Conservation (phyloP, 2,113 vertebrate species). For the Electrona antarctica region DNA sequence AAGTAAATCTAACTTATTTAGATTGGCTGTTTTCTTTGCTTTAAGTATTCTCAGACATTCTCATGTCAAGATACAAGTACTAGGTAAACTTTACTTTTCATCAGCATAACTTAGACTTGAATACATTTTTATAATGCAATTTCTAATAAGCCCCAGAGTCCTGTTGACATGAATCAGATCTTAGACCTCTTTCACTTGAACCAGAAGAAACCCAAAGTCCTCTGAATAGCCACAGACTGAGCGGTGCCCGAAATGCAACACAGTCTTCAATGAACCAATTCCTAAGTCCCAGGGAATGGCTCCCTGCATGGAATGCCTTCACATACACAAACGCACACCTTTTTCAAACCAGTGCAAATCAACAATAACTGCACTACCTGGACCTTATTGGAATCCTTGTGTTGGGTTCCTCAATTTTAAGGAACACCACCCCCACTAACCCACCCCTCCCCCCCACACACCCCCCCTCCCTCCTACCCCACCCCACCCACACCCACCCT, state of each 20-base stretch:
- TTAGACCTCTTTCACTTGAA: not conserved
- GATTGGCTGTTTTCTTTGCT: conserved; percentile 3
- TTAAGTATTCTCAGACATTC: not conserved
- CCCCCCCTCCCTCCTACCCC: conserved; percentile 14
- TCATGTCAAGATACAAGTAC: not conserved
- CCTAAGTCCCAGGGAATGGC: conserved; percentile 44
- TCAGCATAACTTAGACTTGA: not conserved
- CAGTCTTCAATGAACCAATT: conserved; percentile 12
- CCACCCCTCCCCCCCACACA: conserved; percentile 20
- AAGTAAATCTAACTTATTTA: not conserved
- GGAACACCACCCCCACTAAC: conserved; percentile 65
- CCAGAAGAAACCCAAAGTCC: not conserved
- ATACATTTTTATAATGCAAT: not conserved
- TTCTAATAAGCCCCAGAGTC: not conserved
- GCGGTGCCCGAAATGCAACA: conserved; percentile 31
- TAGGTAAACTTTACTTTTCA: conserved; percentile 1
- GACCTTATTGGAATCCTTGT: conserved; percentile 37
- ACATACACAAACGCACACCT: conserved; percentile 17
- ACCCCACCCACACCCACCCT: not conserved
- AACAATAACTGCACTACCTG: conserved; percentile 8
- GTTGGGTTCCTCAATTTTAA: conserved; percentile 50
- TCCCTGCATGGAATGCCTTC: conserved; percentile 51
- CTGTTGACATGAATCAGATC: not conserved
- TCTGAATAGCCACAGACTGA: conserved; percentile 67
- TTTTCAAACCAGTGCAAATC: not conserved